A percentile compares a stretch with the other conserved stretches of the same genome.
Evolutionary conservation across 2,113 vertebrate species (phyloP).

Genomic region (Dunckerocampus dactyliophorus): DNA sequence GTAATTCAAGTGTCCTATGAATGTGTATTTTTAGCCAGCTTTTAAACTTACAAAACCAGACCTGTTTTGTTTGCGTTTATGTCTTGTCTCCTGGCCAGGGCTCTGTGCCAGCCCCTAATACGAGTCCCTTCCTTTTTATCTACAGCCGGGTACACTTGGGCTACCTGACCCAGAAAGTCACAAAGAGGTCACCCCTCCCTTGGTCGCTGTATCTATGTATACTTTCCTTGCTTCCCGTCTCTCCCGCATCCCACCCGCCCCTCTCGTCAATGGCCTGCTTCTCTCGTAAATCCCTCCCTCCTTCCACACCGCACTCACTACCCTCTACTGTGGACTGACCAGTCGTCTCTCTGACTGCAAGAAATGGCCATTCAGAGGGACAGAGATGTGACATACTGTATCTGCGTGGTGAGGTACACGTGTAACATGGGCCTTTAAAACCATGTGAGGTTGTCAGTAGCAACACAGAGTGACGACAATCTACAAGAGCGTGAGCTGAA

Average conservation of each 20-base stretch:
- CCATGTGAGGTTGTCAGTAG: neutral
- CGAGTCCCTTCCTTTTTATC: neutral
- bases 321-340: neutral
- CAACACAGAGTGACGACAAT: neutral
- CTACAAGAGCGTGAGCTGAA: neutral
- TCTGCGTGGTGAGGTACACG: neutral
- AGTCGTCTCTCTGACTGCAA: neutral
- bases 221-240: neutral
- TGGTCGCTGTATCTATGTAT: neutral
- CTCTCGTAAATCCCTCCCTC: neutral
- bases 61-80: slow-evolving; percentile 6
- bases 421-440: neutral
- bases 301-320: neutral
- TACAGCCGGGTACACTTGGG: neutral
- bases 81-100: neutral
- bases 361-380: neutral
- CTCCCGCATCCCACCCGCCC: neutral
- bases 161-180: slow-evolving; percentile 3
- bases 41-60: neutral
- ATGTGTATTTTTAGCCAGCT: slow-evolving; percentile 7
- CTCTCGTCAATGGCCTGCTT: neutral
- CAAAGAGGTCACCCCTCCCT: neutral
- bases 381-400: neutral
- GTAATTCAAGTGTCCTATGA: slow-evolving; percentile 4
- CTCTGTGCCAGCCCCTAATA: neutral